Evolutionary conservation across 2,888 invertebrate genomes (phyloP).

Genomic region (Agrotis ipsilon): DNA sequence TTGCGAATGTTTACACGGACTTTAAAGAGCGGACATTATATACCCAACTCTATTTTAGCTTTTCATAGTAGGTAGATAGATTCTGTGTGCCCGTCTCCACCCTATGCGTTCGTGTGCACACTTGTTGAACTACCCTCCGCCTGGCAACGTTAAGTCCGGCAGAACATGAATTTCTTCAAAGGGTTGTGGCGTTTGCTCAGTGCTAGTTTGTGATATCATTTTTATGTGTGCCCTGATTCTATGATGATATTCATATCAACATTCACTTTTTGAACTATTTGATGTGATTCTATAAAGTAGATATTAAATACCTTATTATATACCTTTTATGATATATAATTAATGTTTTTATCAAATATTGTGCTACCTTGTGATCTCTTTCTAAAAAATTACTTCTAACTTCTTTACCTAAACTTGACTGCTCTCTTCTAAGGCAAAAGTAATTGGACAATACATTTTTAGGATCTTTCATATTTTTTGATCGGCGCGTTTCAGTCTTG

Average conservation of each 20-base stretch:
- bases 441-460: conserved; percentile 83
- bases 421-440: conserved; percentile 77
- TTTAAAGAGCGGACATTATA: neutral
- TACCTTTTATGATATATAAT: conserved; percentile 66
- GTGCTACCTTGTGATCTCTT: conserved; percentile 82
- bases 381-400: conserved; percentile 71
- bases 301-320: conserved; percentile 65
- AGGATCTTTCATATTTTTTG: conserved; percentile 73
- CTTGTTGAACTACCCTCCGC: neutral
- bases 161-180: conserved; percentile 66
- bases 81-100: conserved; percentile 2
- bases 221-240: conserved; percentile 66
- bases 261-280: conserved; percentile 69
- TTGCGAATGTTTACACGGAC: neutral
- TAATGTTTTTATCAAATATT: conserved; percentile 71
- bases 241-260: conserved; percentile 58
- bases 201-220: conserved; percentile 70
- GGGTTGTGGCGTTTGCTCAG: conserved; percentile 85
- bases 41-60: conserved; percentile 10
- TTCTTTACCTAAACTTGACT: conserved; percentile 73
- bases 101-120: neutral
- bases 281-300: conserved; percentile 73
- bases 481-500: conserved; percentile 65
- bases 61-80: conserved; percentile 21
- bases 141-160: conserved; percentile 16